These are phyloP conservation scores for Tragelaphus imberbis DNA, from an alignment of 2,113 vertebrate species.

Conservation along the genomic window DNA sequence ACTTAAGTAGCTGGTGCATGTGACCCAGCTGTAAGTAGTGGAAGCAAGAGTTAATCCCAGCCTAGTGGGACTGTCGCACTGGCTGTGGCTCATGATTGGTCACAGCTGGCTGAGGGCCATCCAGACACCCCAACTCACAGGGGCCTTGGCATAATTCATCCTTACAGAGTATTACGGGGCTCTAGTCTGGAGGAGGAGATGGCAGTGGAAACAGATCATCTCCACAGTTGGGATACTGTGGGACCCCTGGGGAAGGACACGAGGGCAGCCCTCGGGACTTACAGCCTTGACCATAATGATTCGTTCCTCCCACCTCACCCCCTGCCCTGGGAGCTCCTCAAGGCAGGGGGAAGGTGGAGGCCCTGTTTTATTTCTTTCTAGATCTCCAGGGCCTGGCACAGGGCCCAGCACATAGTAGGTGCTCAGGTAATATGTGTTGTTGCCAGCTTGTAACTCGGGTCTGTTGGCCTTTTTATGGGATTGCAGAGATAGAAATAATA, in stretches of 20 bases:
- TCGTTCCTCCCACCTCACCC: neutral
- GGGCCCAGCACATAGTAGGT: neutral
- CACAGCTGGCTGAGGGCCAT: neutral
- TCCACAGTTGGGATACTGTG: neutral
- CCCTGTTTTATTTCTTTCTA: neutral
- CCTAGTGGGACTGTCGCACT: rapidly evolving
- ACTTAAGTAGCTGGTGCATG: neutral
- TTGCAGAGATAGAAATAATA: neutral
- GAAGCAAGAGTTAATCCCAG: neutral
- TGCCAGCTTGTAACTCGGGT: neutral
- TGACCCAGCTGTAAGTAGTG: neutral
- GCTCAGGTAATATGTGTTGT: neutral
- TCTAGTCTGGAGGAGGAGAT: neutral
- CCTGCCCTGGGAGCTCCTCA: neutral
- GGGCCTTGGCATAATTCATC: neutral
- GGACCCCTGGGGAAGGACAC: neutral
- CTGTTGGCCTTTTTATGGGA: neutral
- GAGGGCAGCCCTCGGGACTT: neutral
- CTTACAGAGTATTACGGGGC: neutral
- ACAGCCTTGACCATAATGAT: neutral
- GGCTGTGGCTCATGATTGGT: neutral
- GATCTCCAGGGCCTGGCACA: neutral
- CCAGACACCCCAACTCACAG: neutral
- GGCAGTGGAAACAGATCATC: neutral
- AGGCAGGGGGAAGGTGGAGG: neutral